phyloP scores from a whole-genome alignment of 2,888 invertebrate genomes.

The Ormyrus nitidulus region DNA sequence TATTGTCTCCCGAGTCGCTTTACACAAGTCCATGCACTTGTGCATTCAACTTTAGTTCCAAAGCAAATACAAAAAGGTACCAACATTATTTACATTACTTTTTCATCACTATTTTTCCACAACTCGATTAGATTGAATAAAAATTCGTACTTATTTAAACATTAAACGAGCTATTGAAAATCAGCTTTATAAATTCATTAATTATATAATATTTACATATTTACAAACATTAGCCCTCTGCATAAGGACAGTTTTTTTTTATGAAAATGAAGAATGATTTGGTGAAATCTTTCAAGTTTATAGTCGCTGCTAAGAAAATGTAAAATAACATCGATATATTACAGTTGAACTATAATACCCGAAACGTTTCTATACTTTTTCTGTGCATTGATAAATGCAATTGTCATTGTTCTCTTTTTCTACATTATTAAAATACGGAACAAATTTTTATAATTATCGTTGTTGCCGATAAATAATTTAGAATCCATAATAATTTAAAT shows the following conservation, averaged over 20 bases:
- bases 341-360: not conserved
- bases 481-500: no score
- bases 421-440: no score
- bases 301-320: not conserved
- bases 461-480: no score
- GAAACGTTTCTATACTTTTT: not conserved
- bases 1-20: not conserved
- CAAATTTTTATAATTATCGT: no score
- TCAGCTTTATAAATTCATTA: not conserved
- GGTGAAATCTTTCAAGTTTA: not conserved
- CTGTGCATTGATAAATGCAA: no score
- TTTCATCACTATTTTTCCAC: no score
- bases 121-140: not conserved
- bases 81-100: no score
- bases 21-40: not conserved
- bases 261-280: conserved; percentile 10
- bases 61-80: not conserved
- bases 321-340: conserved; percentile 2
- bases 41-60: not conserved
- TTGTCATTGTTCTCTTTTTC: no score
- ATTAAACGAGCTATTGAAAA: not conserved
- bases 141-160: not conserved
- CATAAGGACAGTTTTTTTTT: not conserved
- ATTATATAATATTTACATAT: conserved; percentile 45
- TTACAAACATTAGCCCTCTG: conserved; percentile 27